phyloP scores from a whole-genome alignment of 2,797 vertebrate genomes.

The Falco columbarius region DNA sequence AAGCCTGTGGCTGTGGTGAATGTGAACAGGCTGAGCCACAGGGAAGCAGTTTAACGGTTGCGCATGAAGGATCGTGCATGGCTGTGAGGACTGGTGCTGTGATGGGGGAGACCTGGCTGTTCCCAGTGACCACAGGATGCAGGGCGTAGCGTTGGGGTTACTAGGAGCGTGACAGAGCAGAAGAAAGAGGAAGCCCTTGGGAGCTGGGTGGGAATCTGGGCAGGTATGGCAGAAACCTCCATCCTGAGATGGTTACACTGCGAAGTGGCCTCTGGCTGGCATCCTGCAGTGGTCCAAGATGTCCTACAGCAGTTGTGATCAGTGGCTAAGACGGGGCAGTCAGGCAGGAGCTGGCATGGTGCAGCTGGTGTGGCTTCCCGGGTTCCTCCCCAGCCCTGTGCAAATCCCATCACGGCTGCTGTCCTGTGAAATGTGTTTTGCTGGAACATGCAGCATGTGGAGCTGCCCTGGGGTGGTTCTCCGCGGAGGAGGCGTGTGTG shows the following conservation, averaged over 20 bases:
- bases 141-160: background rate
- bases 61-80: background rate
- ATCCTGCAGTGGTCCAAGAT: background rate
- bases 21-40: background rate
- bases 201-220: background rate
- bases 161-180: background rate
- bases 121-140: background rate
- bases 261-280: background rate
- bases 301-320: background rate
- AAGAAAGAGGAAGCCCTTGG: background rate
- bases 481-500: background rate
- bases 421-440: background rate
- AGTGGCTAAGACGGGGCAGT: background rate
- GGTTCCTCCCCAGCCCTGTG: background rate
- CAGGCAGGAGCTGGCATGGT: background rate
- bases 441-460: background rate
- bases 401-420: background rate
- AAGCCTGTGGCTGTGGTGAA: background rate
- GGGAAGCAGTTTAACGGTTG: background rate
- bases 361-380: background rate
- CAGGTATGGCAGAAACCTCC: background rate
- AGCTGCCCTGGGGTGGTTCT: background rate
- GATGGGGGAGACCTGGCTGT: background rate
- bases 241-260: background rate
- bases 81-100: background rate